A percentile compares a stretch with the other conserved stretches of the same genome.
These are phyloP conservation scores for Corticium candelabrum DNA, from an alignment of 37 sponge, comb jelly and placozoan genomes.

Conservation along the genomic window DNA sequence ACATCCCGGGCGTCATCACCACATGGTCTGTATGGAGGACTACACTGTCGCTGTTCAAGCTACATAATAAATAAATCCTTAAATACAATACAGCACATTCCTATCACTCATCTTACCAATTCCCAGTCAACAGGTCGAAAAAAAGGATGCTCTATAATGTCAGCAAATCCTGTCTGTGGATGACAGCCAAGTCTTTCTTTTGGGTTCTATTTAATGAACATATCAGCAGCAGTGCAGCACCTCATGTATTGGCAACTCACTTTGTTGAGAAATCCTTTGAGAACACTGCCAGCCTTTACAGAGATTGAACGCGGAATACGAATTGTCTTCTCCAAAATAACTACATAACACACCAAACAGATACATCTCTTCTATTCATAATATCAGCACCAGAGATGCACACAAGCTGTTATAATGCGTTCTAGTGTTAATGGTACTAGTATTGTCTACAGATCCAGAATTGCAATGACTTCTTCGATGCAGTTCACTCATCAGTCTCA, in stretches of 20 bases:
- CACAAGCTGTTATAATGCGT: too few relatives aligned
- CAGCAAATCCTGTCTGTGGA: slow-evolving; percentile 72
- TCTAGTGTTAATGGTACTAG: too few relatives aligned
- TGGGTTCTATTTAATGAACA: slow-evolving; percentile 35
- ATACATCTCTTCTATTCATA: too few relatives aligned
- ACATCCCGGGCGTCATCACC: slow-evolving; percentile 72
- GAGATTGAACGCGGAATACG: slow-evolving; percentile 87
- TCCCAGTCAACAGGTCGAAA: slow-evolving; percentile 94
- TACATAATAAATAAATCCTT: slow-evolving; percentile 20
- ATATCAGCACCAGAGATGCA: too few relatives aligned
- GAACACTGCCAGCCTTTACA: slow-evolving; percentile 77
- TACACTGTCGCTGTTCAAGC: slow-evolving; percentile 61
- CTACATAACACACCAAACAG: slow-evolving; percentile 22
- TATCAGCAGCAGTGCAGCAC: background rate
- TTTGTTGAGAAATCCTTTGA: slow-evolving; percentile 76
- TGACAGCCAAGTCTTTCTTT: slow-evolving; percentile 83
- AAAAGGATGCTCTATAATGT: slow-evolving; percentile 75
- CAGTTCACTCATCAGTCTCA: too few relatives aligned
- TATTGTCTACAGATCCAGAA: too few relatives aligned
- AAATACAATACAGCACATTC: background rate
- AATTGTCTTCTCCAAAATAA: slow-evolving; percentile 90
- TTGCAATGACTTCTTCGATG: too few relatives aligned
- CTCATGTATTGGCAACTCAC: slow-evolving; percentile 17
- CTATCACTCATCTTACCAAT: slow-evolving; percentile 36
- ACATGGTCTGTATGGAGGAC: slow-evolving; percentile 89